phyloP scores from a whole-genome alignment of 1,140 invertebrate species.

The Penaeus vannamei region DNA sequence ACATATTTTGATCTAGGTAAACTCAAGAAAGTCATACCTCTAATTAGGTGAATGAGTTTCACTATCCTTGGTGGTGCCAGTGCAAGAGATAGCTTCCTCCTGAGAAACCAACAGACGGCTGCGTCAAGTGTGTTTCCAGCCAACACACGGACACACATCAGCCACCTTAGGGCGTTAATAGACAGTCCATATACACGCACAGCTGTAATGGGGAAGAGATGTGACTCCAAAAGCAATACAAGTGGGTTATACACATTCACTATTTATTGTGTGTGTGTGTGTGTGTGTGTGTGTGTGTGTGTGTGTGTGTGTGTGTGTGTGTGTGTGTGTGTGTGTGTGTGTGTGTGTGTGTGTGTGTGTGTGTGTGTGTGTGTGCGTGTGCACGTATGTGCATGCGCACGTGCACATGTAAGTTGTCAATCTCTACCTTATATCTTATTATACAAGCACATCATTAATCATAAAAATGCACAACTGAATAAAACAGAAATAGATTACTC shows the following conservation, averaged over 20 bases:
- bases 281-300: too few relatives aligned
- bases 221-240: not conserved
- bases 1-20: too few relatives aligned
- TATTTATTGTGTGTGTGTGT: not conserved
- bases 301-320: too few relatives aligned
- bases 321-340: too few relatives aligned
- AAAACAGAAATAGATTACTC: too few relatives aligned
- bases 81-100: slow-evolving; percentile 57
- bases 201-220: slow-evolving; percentile 18
- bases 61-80: slow-evolving; percentile 61
- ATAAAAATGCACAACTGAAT: too few relatives aligned
- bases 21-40: slow-evolving; percentile 54
- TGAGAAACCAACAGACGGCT: slow-evolving; percentile 54
- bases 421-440: too few relatives aligned
- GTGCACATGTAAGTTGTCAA: too few relatives aligned
- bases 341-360: too few relatives aligned
- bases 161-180: slow-evolving; percentile 51
- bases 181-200: slow-evolving; percentile 67
- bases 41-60: slow-evolving; percentile 65
- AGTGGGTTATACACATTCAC: not conserved
- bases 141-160: slow-evolving; percentile 58
- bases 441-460: too few relatives aligned
- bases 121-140: slow-evolving; percentile 62
- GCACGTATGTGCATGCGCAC: too few relatives aligned
- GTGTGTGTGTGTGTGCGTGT: too few relatives aligned